Percentiles rank a stretch among this genome's conserved stretches.
phyloP scores from a whole-genome alignment of 2,113 vertebrate species.

The Emydura subglobosa region DNA sequence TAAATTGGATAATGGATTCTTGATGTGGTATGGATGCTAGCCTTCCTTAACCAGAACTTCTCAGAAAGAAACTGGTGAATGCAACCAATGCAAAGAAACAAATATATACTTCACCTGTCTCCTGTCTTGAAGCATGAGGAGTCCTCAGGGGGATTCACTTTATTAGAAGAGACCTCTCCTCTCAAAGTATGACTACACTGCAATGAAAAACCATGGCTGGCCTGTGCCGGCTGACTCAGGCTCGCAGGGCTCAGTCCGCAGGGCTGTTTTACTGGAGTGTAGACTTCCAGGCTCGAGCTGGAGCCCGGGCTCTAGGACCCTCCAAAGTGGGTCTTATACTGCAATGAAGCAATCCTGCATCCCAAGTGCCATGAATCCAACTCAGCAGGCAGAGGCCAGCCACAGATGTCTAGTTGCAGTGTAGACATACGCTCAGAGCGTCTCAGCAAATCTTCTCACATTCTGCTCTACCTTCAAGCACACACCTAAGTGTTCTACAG shows the following conservation, averaged over 20 bases:
- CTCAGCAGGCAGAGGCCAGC: background rate
- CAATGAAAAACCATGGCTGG: background rate
- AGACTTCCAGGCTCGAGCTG: background rate
- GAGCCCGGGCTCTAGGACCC: background rate
- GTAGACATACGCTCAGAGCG: background rate
- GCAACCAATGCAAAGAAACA: background rate
- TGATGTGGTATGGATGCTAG: background rate
- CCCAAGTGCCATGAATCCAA: background rate
- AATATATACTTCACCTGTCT: fast-evolving
- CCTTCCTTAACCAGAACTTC: background rate
- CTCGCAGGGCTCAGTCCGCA: too few relatives aligned
- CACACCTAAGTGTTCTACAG: background rate
- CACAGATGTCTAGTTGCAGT: background rate
- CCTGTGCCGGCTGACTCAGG: background rate
- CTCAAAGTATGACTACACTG: background rate
- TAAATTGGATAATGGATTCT: background rate
- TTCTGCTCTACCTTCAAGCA: background rate
- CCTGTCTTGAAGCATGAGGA: too few relatives aligned
- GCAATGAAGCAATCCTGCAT: background rate
- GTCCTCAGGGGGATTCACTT: background rate
- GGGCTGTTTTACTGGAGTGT: background rate
- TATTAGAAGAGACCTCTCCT: background rate
- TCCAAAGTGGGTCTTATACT: background rate
- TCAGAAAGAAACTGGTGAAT: background rate
- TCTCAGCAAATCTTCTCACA: background rate